A percentile compares a stretch with the other conserved stretches of the same genome.
phyloP scores from a whole-genome alignment of 2,113 vertebrate genomes.

The Nanorana parkeri region DNA sequence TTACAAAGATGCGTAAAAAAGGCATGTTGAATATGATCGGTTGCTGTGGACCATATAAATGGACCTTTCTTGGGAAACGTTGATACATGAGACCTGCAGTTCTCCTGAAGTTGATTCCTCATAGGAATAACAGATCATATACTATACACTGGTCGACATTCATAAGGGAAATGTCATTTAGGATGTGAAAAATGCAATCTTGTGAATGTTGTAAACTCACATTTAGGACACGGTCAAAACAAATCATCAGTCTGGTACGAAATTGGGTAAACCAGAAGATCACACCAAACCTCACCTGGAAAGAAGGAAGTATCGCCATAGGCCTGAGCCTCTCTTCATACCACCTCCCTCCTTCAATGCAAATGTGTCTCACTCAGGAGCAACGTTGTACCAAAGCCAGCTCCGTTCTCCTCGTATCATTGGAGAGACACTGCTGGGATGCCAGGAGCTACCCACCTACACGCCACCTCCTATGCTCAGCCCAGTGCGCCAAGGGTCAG shows the following conservation, averaged over 20 bases:
- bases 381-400: slow-evolving; percentile 85
- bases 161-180: background rate
- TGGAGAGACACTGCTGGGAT: slow-evolving; percentile 71
- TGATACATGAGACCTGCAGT: no score
- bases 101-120: background rate
- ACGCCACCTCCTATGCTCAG: slow-evolving; percentile 89
- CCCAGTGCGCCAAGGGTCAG: slow-evolving; percentile 84
- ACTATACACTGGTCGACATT: background rate
- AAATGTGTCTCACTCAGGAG: slow-evolving; percentile 69
- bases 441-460: slow-evolving; percentile 75
- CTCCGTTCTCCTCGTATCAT: slow-evolving; percentile 78
- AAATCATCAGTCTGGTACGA: slow-evolving; percentile 61
- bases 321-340: slow-evolving; percentile 84
- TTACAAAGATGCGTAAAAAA: no score
- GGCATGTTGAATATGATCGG: no score
- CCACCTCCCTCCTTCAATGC: slow-evolving; percentile 76
- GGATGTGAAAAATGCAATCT: background rate
- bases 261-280: slow-evolving; percentile 66
- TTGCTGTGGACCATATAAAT: no score
- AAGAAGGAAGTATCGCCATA: slow-evolving; percentile 80
- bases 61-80: no score
- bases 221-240: slow-evolving; percentile 74
- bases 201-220: slow-evolving; percentile 38
- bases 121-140: background rate
- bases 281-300: slow-evolving; percentile 68